Conservation (phyloP, 35 echinoderm and acorn worm species). For the Strongylocentrotus purpuratus region DNA sequence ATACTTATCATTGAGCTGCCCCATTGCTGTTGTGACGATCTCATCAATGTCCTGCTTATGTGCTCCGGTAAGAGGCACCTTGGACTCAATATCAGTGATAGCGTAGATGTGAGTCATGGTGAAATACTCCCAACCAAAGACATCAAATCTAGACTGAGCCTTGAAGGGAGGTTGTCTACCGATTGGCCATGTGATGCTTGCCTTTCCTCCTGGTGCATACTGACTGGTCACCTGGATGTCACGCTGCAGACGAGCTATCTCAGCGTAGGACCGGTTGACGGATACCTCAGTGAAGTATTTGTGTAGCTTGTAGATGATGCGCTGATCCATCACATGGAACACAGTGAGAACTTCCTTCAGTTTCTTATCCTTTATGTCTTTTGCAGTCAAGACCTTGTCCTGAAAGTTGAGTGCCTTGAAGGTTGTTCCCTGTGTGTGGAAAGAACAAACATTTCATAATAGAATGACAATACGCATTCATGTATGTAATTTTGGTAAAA, state of each 20-base stretch:
- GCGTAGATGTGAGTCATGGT: slow-evolving; percentile 94
- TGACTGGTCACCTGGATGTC: slow-evolving; percentile 68
- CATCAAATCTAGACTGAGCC: slow-evolving; percentile 76
- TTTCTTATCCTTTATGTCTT: slow-evolving; percentile 71
- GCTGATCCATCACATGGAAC: slow-evolving; percentile 79
- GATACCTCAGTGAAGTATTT: slow-evolving; percentile 85
- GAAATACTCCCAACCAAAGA: slow-evolving; percentile 97
- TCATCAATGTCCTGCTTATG: slow-evolving; percentile 96
- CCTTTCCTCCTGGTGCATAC: slow-evolving; percentile 78
- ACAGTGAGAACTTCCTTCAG: slow-evolving; percentile 75
- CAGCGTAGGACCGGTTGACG: slow-evolving; percentile 72
- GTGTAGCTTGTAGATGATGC: slow-evolving; percentile 92
- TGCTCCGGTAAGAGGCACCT: slow-evolving; percentile 72
- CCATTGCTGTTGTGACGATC: slow-evolving; percentile 84
- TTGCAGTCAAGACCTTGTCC: slow-evolving; percentile 73
- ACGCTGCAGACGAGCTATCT: slow-evolving; percentile 64
- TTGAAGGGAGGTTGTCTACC: slow-evolving; percentile 81
- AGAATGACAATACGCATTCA: neutral
- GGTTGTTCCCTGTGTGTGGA: slow-evolving; percentile 66
- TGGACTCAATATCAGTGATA: slow-evolving; percentile 73
- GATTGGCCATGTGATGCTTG: slow-evolving; percentile 80
- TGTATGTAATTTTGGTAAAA: neutral
- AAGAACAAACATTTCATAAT: neutral
- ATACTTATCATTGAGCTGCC: slow-evolving; percentile 85
- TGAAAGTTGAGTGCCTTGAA: slow-evolving; percentile 83